Evolutionary conservation across 2,888 invertebrate species (phyloP).

Genomic region (Philaethria dido): DNA sequence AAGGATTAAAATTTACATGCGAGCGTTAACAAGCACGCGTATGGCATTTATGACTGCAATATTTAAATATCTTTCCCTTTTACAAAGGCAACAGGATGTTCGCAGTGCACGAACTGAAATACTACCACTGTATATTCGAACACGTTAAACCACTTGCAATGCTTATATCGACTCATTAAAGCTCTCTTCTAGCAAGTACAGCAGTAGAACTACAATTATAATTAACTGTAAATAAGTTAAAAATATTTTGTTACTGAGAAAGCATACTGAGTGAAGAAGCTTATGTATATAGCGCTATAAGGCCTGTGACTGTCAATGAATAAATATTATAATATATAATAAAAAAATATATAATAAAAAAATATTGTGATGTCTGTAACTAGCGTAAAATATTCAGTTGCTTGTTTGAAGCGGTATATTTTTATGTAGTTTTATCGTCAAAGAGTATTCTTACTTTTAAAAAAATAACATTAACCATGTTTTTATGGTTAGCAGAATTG

Average conservation of each 20-base stretch:
- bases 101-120: conserved; percentile 43
- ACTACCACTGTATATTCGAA: conserved; percentile 22
- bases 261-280: too few species aligned
- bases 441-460: too few species aligned
- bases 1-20: conserved; percentile 82
- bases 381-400: too few species aligned
- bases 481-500: too few species aligned
- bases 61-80: conserved; percentile 64
- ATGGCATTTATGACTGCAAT: conserved; percentile 80
- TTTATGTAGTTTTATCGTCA: too few species aligned
- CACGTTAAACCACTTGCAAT: conserved; percentile 9
- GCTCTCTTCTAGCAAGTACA: not conserved
- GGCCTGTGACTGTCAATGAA: too few species aligned
- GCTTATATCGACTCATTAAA: conserved; percentile 6
- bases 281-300: too few species aligned
- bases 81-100: conserved; percentile 50
- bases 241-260: not conserved
- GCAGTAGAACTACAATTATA: not conserved
- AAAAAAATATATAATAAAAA: too few species aligned
- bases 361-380: too few species aligned
- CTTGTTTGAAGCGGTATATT: too few species aligned
- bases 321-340: too few species aligned
- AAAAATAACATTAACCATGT: too few species aligned
- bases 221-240: not conserved
- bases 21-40: conserved; percentile 78